A percentile compares a stretch with the other conserved stretches of the same genome.
phyloP scores from a whole-genome alignment of 2,888 invertebrate species.

The Xylota segnis region DNA sequence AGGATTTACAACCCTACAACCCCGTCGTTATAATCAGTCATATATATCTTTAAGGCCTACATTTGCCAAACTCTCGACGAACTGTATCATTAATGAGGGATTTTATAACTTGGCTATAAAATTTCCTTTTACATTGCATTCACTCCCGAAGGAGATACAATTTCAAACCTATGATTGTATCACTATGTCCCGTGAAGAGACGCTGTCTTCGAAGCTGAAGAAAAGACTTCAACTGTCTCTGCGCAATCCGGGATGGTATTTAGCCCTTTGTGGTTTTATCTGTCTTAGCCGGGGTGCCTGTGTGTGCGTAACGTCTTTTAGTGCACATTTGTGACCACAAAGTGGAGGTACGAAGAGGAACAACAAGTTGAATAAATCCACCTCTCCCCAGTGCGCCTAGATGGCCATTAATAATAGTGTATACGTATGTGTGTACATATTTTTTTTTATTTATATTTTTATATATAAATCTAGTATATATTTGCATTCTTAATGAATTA shows the following conservation, averaged over 20 bases:
- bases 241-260: conserved; percentile 50
- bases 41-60: conserved; percentile 19
- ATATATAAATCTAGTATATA: conserved; percentile 42
- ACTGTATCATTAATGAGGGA: conserved; percentile 33
- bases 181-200: conserved; percentile 53
- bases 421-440: conserved; percentile 20
- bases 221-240: conserved; percentile 57
- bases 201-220: conserved; percentile 29
- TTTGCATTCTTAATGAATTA: conserved; percentile 75
- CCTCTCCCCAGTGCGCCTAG: conserved; percentile 33
- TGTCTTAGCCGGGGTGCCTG: conserved; percentile 52
- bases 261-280: conserved; percentile 70
- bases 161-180: conserved; percentile 56
- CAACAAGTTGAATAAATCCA: conserved; percentile 53
- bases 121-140: conserved; percentile 33
- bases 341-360: conserved; percentile 41
- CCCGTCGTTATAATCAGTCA: background rate
- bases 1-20: background rate
- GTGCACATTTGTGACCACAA: conserved; percentile 71
- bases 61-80: conserved; percentile 17
- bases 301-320: conserved; percentile 48
- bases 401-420: conserved; percentile 64
- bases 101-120: conserved; percentile 65
- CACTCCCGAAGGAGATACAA: conserved; percentile 53
- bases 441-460: conserved; percentile 6